phyloP scores from a whole-genome alignment of 1,140 invertebrate species.

The Oncopodura yosiiana region DNA sequence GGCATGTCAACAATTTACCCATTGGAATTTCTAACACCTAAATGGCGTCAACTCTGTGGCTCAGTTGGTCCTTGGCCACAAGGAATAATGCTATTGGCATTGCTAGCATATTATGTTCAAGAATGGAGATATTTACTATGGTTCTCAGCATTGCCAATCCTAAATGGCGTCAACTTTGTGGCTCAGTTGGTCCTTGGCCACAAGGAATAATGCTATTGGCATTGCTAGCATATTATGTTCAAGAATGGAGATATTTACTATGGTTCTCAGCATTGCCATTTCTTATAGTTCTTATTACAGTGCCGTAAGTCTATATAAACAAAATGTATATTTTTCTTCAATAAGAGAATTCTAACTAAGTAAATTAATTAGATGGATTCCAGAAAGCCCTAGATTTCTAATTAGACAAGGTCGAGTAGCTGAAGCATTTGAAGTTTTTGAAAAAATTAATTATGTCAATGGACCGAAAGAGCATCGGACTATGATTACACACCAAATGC shows the following conservation, averaged over 20 bases:
- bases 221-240: neutral
- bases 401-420: neutral
- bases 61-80: conserved; percentile 17
- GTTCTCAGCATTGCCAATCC: conserved; percentile 6
- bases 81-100: conserved; percentile 17
- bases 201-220: neutral
- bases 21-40: conserved; percentile 22
- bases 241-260: neutral
- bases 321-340: neutral
- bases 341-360: neutral
- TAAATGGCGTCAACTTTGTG: neutral
- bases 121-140: conserved; percentile 3
- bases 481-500: too few relatives aligned
- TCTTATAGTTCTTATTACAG: neutral
- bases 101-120: conserved; percentile 5
- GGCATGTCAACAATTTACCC: conserved; percentile 22
- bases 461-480: too few relatives aligned
- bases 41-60: conserved; percentile 5
- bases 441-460: neutral
- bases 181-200: neutral
- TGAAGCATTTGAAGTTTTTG: neutral
- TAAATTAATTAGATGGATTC: neutral
- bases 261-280: neutral
- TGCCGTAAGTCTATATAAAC: neutral
- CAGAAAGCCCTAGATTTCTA: neutral